A percentile compares a stretch with the other conserved stretches of the same genome.
Conservation (phyloP, 2,797 vertebrate genomes). For the Chrysolophus pictus region DNA sequence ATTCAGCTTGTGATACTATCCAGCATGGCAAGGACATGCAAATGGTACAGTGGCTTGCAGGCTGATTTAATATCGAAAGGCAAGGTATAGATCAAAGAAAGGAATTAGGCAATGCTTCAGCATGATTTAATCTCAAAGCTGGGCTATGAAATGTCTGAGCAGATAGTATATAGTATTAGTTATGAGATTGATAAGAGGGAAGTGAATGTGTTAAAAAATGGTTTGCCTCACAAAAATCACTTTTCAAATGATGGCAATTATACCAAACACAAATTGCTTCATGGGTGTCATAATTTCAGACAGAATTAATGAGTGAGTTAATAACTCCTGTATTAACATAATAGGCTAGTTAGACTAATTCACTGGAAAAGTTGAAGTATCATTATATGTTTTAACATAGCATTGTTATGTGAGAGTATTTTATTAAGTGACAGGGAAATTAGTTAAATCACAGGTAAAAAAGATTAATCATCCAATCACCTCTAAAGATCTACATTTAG, state of each 20-base stretch:
- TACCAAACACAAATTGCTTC: slow-evolving; percentile 45
- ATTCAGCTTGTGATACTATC: background rate
- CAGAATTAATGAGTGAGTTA: slow-evolving; percentile 60
- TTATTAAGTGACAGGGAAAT: slow-evolving; percentile 19
- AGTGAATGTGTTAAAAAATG: slow-evolving; percentile 33
- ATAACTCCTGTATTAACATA: slow-evolving; percentile 48
- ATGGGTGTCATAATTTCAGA: slow-evolving; percentile 48
- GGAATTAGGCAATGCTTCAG: background rate
- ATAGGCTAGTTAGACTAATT: slow-evolving; percentile 54
- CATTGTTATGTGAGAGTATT: slow-evolving; percentile 16
- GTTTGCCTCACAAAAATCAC: slow-evolving; percentile 9
- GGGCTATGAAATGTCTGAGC: background rate
- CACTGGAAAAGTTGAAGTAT: slow-evolving; percentile 33
- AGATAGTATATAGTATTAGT: background rate
- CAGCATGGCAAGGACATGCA: background rate
- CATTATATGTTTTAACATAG: slow-evolving; percentile 23
- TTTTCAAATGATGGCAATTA: slow-evolving; percentile 54
- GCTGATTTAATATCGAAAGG: background rate
- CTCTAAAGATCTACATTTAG: background rate
- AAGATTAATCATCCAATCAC: background rate
- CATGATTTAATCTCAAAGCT: background rate
- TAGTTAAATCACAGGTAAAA: slow-evolving; percentile 13
- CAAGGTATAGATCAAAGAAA: background rate
- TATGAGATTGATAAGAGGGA: slow-evolving; percentile 1
- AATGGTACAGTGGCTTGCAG: background rate